Base-by-base conservation (phyloP, 1,140 invertebrate genomes). In the Drosophila oshimai region DNA sequence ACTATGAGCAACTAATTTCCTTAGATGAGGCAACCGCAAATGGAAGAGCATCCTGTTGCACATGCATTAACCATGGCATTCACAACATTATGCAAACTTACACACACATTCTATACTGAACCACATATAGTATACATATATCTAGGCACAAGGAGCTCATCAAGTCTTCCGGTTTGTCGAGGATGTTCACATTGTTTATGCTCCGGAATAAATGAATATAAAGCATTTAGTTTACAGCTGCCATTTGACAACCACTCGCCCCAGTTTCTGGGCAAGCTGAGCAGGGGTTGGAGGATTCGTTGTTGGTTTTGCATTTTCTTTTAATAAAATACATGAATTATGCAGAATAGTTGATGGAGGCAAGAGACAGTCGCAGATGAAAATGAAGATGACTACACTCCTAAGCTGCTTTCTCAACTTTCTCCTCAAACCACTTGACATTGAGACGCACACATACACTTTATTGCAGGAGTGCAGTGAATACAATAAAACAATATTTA, bases 281-380 rank as follows among this genome's bases (percentile, higher is more conserved):
- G 29, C 9, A 22, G 47, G 20, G 37, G 44, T 18, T 28, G 34
- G 17, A 31, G n/a, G 33, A 51, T 33, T 54, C 67, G 57, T 62
- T 73, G 58, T 50, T 73, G 45, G 29, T 33, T 74, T 69, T 81
- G 67, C 37, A 80, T 81, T 65, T 65, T 65, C 58, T 75, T 76
- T 80, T 76, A 76, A 68, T 76, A 81, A 68, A 72, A 68, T 65
- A 49, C 72, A 75, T 80, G 67, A 81, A 81, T 81, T 81, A 81
- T 81, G 77, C 77, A 68, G 67, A 76, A 49, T 58, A 72, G 50
- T 50, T 62, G 54, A 50, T 50, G 54, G 42, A 20, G 34, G 26
- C 29, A n/a, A 64, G 33, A 12, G 44, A 29, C 12, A 46, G 45
- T 34, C 24, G 41, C 41, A 18, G 41, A 58, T 45, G 37, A 28